Percentiles rank a stretch among this genome's conserved stretches.
Conservation (phyloP, 2,888 invertebrate genomes). For the Dendrolimus pini region DNA sequence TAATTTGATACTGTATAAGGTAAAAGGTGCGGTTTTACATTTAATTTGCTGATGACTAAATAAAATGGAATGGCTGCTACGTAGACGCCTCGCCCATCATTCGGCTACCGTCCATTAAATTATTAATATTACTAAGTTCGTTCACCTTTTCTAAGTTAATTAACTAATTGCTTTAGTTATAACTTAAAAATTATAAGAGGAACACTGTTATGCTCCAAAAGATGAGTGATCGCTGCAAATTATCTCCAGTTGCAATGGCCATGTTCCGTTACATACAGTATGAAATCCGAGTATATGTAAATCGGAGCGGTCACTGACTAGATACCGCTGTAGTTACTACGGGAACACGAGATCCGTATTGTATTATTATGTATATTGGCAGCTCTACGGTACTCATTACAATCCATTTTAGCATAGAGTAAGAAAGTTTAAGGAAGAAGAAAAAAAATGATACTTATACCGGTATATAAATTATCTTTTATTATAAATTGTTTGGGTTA, state of each 20-base stretch:
- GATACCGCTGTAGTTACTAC: constrained; percentile 1
- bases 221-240: background rate
- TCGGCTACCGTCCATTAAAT: background rate
- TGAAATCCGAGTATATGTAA: background rate
- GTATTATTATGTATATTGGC: background rate
- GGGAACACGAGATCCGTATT: too few relatives aligned
- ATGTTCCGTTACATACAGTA: background rate
- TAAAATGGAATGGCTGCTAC: background rate
- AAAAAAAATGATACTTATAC: constrained; percentile 52
- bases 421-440: constrained; percentile 14
- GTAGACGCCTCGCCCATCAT: background rate
- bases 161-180: background rate
- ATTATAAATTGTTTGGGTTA: constrained; percentile 65
- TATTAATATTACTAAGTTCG: background rate
- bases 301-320: constrained; percentile 6
- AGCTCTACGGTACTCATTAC: background rate
- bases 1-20: too few relatives aligned
- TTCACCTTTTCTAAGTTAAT: background rate
- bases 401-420: too few relatives aligned
- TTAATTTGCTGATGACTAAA: background rate
- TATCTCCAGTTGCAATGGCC: background rate
- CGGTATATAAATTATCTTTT: constrained; percentile 72
- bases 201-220: background rate
- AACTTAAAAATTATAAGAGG: background rate
- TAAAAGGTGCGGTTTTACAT: background rate